phyloP scores from a whole-genome alignment of 2,797 vertebrate genomes.

The Neostethus bicornis region DNA sequence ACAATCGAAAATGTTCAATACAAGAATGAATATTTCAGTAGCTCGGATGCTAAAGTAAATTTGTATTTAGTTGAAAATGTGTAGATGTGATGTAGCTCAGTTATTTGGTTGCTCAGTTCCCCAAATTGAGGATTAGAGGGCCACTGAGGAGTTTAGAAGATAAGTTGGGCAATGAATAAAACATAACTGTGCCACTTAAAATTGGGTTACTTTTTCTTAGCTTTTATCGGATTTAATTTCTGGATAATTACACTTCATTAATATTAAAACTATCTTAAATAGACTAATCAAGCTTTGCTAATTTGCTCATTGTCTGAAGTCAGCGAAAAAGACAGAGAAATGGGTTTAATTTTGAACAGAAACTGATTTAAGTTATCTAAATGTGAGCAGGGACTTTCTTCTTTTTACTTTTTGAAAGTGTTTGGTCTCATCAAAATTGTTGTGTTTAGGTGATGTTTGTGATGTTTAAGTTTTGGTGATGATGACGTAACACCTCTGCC shows the following conservation, averaged over 20 bases:
- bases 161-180: constrained; percentile 19
- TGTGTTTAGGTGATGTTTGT: background rate
- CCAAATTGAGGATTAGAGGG: constrained; percentile 2
- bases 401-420: background rate
- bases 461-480: constrained; percentile 2
- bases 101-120: constrained; percentile 13
- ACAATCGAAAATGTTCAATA: background rate
- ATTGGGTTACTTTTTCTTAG: constrained; percentile 7
- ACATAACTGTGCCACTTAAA: constrained; percentile 11
- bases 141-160: constrained; percentile 9
- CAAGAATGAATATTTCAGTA: constrained; percentile 5
- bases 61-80: constrained; percentile 19
- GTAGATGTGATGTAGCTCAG: constrained; percentile 25
- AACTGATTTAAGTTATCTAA: background rate
- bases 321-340: background rate
- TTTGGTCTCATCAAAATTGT: background rate
- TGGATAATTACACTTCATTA: constrained; percentile 25
- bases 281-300: constrained; percentile 13
- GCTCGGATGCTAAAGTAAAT: background rate
- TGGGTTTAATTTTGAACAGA: background rate
- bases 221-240: constrained; percentile 23
- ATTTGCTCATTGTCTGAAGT: constrained; percentile 4
- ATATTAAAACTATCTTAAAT: constrained; percentile 12
- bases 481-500: constrained; percentile 16
- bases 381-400: background rate